phyloP scores from a whole-genome alignment of 2,113 vertebrate species.

The Neotragus pygmaeus region DNA sequence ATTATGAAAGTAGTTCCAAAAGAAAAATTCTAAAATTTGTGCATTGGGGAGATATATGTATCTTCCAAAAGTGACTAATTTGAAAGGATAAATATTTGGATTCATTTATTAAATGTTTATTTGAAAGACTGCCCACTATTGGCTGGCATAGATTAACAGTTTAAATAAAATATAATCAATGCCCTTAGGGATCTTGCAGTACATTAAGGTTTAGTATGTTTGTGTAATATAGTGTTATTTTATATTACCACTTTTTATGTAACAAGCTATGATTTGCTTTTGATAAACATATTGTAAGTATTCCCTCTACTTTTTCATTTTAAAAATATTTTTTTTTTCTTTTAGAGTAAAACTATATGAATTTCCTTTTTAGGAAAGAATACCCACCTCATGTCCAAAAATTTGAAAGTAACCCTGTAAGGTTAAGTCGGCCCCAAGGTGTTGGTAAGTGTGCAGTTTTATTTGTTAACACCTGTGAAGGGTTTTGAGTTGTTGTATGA shows the following conservation, averaged over 20 bases:
- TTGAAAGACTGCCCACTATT: neutral
- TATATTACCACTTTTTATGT: neutral
- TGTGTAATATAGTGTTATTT: neutral
- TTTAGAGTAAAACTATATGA: constrained; percentile 44
- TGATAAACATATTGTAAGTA: constrained; percentile 1
- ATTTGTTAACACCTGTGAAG: neutral
- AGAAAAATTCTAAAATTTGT: neutral
- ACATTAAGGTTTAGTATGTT: neutral
- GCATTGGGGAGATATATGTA: neutral
- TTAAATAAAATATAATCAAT: neutral
- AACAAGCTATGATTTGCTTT: constrained; percentile 20
- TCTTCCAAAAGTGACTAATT: neutral
- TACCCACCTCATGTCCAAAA: constrained; percentile 86
- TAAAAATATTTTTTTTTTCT: constrained; percentile 36
- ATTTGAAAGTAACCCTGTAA: constrained; percentile 85
- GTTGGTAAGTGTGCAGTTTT: constrained; percentile 82
- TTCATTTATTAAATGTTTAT: neutral
- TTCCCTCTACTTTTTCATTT: constrained; percentile 29
- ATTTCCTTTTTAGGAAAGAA: constrained; percentile 87
- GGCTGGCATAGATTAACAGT: neutral
- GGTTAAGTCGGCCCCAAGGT: constrained; percentile 86
- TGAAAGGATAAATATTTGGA: neutral
- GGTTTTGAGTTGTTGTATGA: constrained; percentile 39
- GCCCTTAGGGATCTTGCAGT: neutral
- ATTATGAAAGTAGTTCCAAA: neutral